phyloP scores from a whole-genome alignment of 1,140 invertebrate genomes.

The Brachionus koreanus region DNA sequence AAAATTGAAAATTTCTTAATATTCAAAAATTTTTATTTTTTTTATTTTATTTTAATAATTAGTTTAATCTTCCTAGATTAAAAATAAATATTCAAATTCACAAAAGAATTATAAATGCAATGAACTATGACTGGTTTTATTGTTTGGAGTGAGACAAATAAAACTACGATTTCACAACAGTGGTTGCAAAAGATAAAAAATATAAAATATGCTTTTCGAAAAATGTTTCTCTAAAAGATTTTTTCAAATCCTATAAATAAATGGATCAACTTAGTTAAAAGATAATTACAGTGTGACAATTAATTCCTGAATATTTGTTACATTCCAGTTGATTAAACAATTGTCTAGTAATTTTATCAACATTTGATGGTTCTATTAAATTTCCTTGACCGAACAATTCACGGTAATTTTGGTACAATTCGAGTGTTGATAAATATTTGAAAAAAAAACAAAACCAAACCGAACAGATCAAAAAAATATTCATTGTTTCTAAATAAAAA shows the following conservation, averaged over 20 bases:
- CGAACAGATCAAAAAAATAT: neutral
- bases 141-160: no score
- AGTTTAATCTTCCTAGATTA: no score
- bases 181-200: no score
- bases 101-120: no score
- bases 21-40: neutral
- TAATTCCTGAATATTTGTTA: neutral
- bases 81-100: no score
- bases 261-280: neutral
- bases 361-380: neutral
- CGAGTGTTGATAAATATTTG: neutral
- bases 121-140: no score
- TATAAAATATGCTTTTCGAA: no score
- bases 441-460: neutral
- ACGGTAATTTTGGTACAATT: slow-evolving; percentile 8
- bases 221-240: neutral
- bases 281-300: slow-evolving; percentile 19
- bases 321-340: slow-evolving; percentile 33
- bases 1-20: neutral
- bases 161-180: no score
- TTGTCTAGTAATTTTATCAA: slow-evolving; percentile 4
- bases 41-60: no score
- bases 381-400: slow-evolving; percentile 11
- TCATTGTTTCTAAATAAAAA: neutral
- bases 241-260: neutral